phyloP scores from a whole-genome alignment of 2,113 vertebrate species.

The Hypomesus transpacificus region DNA sequence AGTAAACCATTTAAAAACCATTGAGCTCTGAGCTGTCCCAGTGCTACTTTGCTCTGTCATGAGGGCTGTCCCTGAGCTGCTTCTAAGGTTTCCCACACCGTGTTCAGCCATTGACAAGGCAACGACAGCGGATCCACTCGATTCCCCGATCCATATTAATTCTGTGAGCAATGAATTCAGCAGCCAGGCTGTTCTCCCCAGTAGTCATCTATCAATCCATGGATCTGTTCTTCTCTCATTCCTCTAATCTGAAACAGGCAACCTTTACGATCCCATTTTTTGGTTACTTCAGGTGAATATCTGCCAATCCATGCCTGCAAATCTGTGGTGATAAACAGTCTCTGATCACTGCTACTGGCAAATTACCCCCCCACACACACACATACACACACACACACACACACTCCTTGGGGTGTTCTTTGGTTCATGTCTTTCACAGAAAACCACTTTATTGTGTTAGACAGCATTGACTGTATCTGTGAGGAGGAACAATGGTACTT shows the following conservation, averaged over 20 bases:
- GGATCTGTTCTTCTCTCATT: constrained; percentile 41
- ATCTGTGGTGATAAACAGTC: too few relatives aligned
- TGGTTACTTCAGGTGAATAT: too few relatives aligned
- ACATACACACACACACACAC: too few relatives aligned
- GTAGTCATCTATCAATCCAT: constrained; percentile 50
- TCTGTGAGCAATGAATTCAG: constrained; percentile 49
- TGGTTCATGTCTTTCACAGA: constrained; percentile 39
- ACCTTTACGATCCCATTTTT: too few relatives aligned
- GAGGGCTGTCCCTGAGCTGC: constrained; percentile 37
- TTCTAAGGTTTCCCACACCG: constrained; percentile 46
- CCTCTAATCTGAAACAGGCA: neutral
- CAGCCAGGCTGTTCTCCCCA: constrained; percentile 10
- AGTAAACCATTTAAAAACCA: too few relatives aligned
- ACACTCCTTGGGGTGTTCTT: neutral
- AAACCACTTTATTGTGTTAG: constrained; percentile 78
- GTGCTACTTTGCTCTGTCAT: too few relatives aligned
- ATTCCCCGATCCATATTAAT: constrained; percentile 52
- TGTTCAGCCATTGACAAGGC: constrained; percentile 11
- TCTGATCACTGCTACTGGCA: too few relatives aligned
- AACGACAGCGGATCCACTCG: constrained; percentile 9
- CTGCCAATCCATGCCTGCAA: too few relatives aligned
- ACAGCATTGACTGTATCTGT: constrained; percentile 74
- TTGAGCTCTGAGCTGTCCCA: too few relatives aligned
- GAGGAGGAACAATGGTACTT: constrained; percentile 74
- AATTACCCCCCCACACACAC: too few relatives aligned